phyloP scores from a whole-genome alignment of 2,888 invertebrate genomes.

The Idaea aversata region DNA sequence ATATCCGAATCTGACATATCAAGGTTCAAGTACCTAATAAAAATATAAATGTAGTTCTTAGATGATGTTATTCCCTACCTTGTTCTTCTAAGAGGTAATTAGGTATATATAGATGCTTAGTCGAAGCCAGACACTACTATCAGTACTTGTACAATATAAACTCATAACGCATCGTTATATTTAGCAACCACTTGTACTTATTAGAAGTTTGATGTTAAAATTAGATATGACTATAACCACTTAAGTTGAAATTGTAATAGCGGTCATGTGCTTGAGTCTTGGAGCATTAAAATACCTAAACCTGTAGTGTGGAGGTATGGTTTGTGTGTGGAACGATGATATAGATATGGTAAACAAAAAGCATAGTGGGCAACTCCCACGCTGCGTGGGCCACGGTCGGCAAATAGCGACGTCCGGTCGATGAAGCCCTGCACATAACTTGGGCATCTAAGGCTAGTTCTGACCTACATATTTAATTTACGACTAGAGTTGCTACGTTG shows the following conservation, averaged over 20 bases:
- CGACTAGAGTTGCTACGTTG: background rate
- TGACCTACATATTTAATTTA: slow-evolving; percentile 38
- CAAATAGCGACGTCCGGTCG: slow-evolving; percentile 73
- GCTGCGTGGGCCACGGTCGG: slow-evolving; percentile 61
- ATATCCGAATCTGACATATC: background rate
- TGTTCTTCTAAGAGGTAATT: no score
- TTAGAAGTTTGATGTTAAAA: slow-evolving; percentile 49
- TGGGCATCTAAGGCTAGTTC: slow-evolving; percentile 41
- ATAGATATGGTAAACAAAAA: background rate
- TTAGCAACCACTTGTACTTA: slow-evolving; percentile 55
- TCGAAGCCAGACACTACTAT: slow-evolving; percentile 6
- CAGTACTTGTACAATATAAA: slow-evolving; percentile 37
- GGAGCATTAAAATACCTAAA: no score
- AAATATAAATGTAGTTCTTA: background rate
- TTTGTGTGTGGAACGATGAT: background rate
- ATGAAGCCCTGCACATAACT: slow-evolving; percentile 48
- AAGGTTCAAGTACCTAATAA: background rate
- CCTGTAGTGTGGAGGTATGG: background rate
- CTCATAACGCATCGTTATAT: slow-evolving; percentile 50
- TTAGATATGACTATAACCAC: slow-evolving; percentile 46
- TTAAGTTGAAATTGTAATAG: slow-evolving; percentile 26
- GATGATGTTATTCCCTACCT: no score
- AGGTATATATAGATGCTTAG: background rate
- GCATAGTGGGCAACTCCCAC: slow-evolving; percentile 44
- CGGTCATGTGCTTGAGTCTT: slow-evolving; percentile 3